Conservation (phyloP, 2,797 vertebrate species). For the Chaenodraco wilsoni region DNA sequence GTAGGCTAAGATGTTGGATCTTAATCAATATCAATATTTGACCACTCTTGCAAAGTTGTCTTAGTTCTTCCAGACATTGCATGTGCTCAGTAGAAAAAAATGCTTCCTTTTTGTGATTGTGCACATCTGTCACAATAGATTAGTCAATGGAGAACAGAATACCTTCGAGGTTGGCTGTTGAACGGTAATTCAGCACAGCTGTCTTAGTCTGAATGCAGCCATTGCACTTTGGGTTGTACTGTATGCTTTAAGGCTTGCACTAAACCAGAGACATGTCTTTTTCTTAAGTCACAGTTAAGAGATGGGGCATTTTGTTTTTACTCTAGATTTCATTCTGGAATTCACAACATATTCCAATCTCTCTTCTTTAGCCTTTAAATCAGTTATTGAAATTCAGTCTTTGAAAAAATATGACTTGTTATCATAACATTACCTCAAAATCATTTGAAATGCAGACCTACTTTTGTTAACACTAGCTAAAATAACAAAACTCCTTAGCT, state of each 20-base stretch:
- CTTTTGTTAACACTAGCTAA: conserved; percentile 29
- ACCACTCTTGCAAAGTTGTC: conserved; percentile 26
- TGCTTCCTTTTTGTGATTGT: conserved; percentile 72
- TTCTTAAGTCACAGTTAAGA: conserved; percentile 9
- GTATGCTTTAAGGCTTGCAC: conserved; percentile 50
- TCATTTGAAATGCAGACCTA: conserved; percentile 17
- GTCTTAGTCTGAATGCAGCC: conserved; percentile 59
- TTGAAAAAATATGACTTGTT: not conserved
- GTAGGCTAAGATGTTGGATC: conserved; percentile 32
- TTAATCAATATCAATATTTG: conserved; percentile 43
- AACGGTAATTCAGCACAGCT: conserved; percentile 79
- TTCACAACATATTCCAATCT: not conserved
- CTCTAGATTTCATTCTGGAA: not conserved
- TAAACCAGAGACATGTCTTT: conserved; percentile 39
- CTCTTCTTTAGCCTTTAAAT: not conserved
- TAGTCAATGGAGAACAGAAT: conserved; percentile 71
- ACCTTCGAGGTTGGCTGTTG: conserved; percentile 55
- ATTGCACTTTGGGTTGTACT: conserved; percentile 59
- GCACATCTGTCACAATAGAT: conserved; percentile 79
- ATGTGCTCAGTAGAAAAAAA: conserved; percentile 69
- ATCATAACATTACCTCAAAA: conserved; percentile 14
- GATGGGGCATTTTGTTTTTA: conserved; percentile 5
- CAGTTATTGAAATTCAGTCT: not conserved
- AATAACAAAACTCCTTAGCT: conserved; percentile 13
- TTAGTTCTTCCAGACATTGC: conserved; percentile 26